Conservation (phyloP, 1,140 invertebrate species). For the Drosophila lacteicornis region DNA sequence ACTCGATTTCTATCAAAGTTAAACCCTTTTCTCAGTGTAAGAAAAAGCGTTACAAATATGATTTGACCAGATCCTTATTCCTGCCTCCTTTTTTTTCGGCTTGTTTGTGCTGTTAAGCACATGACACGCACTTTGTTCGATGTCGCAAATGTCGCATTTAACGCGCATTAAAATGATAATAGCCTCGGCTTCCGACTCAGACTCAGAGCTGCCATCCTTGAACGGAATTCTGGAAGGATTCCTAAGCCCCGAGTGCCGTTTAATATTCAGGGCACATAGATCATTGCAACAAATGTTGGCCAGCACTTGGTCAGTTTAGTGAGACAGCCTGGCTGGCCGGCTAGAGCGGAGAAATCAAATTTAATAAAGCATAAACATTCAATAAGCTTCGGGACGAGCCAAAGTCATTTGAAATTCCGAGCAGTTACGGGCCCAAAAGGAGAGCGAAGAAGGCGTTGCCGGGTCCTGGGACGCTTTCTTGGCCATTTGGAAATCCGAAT, state of each 20-base stretch:
- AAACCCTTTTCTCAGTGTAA: conserved; percentile 12
- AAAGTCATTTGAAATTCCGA: conserved; percentile 81
- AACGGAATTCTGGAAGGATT: background rate
- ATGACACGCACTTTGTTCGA: conserved; percentile 81
- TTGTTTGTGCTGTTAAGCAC: conserved; percentile 65
- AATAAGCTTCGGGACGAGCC: conserved; percentile 71
- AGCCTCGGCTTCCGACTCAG: conserved; percentile 14
- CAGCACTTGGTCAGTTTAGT: conserved; percentile 48
- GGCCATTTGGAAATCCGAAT: conserved; percentile 70
- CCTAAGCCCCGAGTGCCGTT: conserved; percentile 48
- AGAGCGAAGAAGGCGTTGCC: conserved; percentile 2
- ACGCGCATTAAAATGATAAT: conserved; percentile 84
- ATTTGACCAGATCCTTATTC: conserved; percentile 49
- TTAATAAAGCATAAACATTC: conserved; percentile 84
- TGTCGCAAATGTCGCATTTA: conserved; percentile 82
- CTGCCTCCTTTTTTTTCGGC: conserved; percentile 29
- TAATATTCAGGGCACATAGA: conserved; percentile 84
- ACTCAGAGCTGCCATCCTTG: background rate
- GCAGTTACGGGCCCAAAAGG: conserved; percentile 55
- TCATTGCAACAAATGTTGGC: conserved; percentile 82
- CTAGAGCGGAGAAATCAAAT: conserved; percentile 73
- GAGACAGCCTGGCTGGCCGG: conserved; percentile 13
- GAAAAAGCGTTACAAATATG: conserved; percentile 73
- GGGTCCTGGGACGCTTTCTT: conserved; percentile 35
- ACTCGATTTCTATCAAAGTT: background rate